Percentiles rank a stretch among this genome's conserved stretches.
These are phyloP conservation scores for Nymphicus hollandicus DNA, from an alignment of 2,113 vertebrate species.

Conservation along the genomic window DNA sequence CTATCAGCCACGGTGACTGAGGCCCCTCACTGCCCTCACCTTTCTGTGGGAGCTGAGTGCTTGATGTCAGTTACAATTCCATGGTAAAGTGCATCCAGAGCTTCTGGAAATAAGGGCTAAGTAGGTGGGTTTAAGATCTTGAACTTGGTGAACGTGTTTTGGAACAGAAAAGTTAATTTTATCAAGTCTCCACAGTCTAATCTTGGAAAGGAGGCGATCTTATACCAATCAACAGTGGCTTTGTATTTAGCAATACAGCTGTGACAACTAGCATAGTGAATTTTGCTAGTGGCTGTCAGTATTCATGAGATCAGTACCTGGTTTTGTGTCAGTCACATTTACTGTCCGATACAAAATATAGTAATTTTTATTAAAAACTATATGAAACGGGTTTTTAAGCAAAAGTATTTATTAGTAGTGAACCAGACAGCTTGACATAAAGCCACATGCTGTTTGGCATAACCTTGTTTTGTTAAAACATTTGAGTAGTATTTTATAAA, in stretches of 20 bases:
- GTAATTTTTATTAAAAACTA: background rate
- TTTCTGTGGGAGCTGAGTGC: background rate
- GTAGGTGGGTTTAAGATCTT: background rate
- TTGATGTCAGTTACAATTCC: background rate
- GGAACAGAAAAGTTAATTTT: background rate
- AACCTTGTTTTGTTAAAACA: background rate
- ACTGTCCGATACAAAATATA: background rate
- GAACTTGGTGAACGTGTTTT: accelerated
- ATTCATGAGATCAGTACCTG: background rate
- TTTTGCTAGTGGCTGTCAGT: background rate
- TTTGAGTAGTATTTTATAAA: background rate
- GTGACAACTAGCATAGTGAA: background rate
- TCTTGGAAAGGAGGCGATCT: background rate
- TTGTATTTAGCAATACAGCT: background rate
- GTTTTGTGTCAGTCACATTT: background rate
- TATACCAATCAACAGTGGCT: no score
- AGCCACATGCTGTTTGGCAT: background rate
- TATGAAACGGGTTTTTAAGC: background rate
- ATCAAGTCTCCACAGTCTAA: background rate
- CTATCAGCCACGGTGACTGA: accelerated
- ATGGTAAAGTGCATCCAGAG: background rate
- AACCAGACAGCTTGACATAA: background rate
- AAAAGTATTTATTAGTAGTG: background rate
- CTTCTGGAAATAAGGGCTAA: background rate
- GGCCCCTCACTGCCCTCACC: background rate